These are phyloP conservation scores for Epicampocera succincta DNA, from an alignment of 2,888 invertebrate species.

Conservation along the genomic window DNA sequence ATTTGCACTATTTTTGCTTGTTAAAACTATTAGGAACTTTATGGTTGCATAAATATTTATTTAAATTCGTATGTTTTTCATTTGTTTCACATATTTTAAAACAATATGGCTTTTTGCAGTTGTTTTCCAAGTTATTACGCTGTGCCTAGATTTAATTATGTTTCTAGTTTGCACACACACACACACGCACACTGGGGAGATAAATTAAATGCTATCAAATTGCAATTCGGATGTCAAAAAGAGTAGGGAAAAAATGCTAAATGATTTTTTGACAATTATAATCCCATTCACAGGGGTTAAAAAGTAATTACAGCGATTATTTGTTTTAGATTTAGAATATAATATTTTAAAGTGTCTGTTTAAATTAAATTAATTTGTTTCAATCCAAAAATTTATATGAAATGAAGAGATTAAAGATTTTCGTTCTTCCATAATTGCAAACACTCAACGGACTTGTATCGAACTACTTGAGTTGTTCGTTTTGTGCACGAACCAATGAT, in stretches of 20 bases:
- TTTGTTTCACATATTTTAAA: constrained; percentile 6
- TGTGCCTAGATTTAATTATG: constrained; percentile 5
- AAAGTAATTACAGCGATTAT: not conserved
- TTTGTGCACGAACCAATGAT: too few relatives aligned
- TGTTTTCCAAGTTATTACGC: constrained; percentile 15
- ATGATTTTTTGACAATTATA: constrained; percentile 35
- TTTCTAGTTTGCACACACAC: not conserved
- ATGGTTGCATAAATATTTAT: constrained; percentile 46
- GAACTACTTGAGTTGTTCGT: too few relatives aligned
- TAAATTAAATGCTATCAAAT: constrained; percentile 38
- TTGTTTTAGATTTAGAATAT: too few relatives aligned
- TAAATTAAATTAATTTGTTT: too few relatives aligned
- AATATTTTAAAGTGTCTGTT: too few relatives aligned
- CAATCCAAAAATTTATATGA: too few relatives aligned
- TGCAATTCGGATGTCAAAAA: constrained; percentile 22
- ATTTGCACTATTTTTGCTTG: constrained; percentile 61
- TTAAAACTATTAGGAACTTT: constrained; percentile 59
- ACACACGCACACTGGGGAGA: not conserved
- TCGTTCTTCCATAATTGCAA: too few relatives aligned
- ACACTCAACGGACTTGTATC: too few relatives aligned
- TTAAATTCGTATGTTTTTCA: constrained; percentile 42
- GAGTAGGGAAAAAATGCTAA: not conserved
- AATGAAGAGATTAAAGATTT: too few relatives aligned
- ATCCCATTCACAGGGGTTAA: not conserved
- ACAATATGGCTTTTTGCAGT: constrained; percentile 6